These are phyloP conservation scores for Pelobates fuscus DNA, from an alignment of 2,113 vertebrate genomes.

Conservation along the genomic window DNA sequence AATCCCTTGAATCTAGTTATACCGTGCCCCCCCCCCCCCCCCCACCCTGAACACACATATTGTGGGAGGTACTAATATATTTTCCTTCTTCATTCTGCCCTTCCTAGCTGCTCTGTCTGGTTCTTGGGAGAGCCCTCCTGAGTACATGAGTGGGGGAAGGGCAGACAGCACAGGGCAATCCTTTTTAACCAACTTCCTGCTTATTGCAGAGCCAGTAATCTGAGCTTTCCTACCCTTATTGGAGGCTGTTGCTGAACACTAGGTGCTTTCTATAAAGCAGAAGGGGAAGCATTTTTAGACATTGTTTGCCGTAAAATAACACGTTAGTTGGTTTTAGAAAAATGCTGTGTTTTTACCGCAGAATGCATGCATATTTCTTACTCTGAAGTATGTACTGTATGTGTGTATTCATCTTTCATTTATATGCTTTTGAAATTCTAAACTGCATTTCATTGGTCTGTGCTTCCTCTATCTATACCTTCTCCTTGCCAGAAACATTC, in stretches of 20 bases:
- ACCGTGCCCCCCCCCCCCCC: not conserved
- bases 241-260: not conserved
- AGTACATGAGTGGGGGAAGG: constrained; percentile 38
- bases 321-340: too few relatives aligned
- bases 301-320: not conserved
- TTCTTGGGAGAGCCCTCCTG: constrained; percentile 41
- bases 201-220: constrained; percentile 18
- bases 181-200: constrained; percentile 40
- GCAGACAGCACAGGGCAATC: constrained; percentile 43
- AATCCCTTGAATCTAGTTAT: constrained; percentile 1
- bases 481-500: too few relatives aligned
- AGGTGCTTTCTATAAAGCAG: not conserved
- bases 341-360: too few relatives aligned
- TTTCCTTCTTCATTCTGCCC: not conserved
- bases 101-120: constrained; percentile 27
- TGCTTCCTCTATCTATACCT: too few relatives aligned
- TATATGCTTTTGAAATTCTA: too few relatives aligned
- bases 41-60: not conserved
- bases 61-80: not conserved
- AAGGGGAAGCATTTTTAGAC: not conserved
- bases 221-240: constrained; percentile 7
- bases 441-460: too few relatives aligned
- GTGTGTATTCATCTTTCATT: too few relatives aligned
- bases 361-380: too few relatives aligned
- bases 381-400: too few relatives aligned